Conservation (phyloP, 53 echinoderm and acorn worm genomes). For the Glandiceps talaboti region DNA sequence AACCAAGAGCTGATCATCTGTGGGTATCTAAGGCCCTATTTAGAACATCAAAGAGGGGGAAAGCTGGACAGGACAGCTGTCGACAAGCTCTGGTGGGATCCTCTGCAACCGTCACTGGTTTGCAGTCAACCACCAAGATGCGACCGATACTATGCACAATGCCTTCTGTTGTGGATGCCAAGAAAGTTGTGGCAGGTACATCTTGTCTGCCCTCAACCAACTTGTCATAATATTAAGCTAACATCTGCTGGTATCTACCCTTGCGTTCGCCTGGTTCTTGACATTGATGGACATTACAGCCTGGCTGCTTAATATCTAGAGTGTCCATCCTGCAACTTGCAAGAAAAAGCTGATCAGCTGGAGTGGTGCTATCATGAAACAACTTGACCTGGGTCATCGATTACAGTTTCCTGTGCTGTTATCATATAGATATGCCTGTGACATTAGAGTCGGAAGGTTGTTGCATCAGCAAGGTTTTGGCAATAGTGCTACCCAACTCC, state of each 20-base stretch:
- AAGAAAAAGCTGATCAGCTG: conserved; percentile 41
- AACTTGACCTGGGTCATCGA: conserved; percentile 35
- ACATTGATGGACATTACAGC: conserved; percentile 41
- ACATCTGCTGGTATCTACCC: conserved; percentile 38
- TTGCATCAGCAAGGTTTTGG: conserved; percentile 32
- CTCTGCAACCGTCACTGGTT: conserved; percentile 20
- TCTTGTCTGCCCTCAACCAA: conserved; percentile 13
- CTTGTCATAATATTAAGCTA: background rate
- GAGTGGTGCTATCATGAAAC: conserved; percentile 39
- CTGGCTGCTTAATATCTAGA: conserved; percentile 57
- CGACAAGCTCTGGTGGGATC: conserved; percentile 21
- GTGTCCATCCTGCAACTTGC: conserved; percentile 38
- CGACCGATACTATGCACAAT: conserved; percentile 11
- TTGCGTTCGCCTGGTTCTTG: conserved; percentile 41
- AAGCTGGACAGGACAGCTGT: conserved; percentile 18
- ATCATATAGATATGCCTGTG: conserved; percentile 42
- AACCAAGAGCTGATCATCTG: conserved; percentile 29
- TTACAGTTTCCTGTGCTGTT: conserved; percentile 43
- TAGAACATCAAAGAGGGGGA: conserved; percentile 13
- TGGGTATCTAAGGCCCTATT: conserved; percentile 38
- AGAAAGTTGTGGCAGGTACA: conserved; percentile 20
- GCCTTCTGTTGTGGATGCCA: conserved; percentile 41
- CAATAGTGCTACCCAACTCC: conserved; percentile 23
- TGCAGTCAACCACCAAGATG: conserved; percentile 16
- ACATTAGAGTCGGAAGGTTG: conserved; percentile 14